A percentile compares a stretch with the other conserved stretches of the same genome.
phyloP scores from a whole-genome alignment of 2,113 vertebrate genomes.

The Lophochroa leadbeateri region DNA sequence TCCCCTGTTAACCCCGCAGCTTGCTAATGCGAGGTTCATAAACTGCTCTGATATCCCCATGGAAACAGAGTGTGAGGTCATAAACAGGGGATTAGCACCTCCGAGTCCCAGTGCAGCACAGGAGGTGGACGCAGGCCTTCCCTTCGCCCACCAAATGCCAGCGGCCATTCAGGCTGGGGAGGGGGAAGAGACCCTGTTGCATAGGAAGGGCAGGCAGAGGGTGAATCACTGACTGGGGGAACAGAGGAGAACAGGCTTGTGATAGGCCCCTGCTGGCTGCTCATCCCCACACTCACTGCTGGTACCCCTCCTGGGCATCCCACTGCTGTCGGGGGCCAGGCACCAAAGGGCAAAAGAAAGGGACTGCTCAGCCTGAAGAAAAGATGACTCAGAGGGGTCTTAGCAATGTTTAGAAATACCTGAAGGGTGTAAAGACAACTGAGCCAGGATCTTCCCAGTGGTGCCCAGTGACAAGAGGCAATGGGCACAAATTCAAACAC shows the following conservation, averaged over 20 bases:
- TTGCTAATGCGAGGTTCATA: constrained; percentile 57
- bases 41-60: constrained; percentile 68
- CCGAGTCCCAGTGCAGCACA: constrained; percentile 28
- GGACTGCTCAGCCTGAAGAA: background rate
- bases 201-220: background rate
- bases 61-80: constrained; percentile 73
- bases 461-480: background rate
- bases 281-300: background rate
- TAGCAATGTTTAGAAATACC: background rate
- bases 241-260: background rate
- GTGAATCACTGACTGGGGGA: accelerated
- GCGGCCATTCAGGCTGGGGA: background rate
- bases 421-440: background rate
- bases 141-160: background rate
- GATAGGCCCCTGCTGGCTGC: background rate
- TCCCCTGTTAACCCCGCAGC: constrained; percentile 67
- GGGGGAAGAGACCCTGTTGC: background rate
- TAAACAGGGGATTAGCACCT: constrained; percentile 73
- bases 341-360: background rate
- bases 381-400: background rate
- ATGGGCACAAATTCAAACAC: background rate
- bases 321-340: background rate
- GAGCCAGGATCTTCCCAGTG: background rate
- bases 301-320: background rate
- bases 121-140: background rate